Evolutionary conservation across 1,140 invertebrate species (phyloP), one percentile per base, ranked within the genome.

Genomic region (Bicyclus anynana): DNA sequence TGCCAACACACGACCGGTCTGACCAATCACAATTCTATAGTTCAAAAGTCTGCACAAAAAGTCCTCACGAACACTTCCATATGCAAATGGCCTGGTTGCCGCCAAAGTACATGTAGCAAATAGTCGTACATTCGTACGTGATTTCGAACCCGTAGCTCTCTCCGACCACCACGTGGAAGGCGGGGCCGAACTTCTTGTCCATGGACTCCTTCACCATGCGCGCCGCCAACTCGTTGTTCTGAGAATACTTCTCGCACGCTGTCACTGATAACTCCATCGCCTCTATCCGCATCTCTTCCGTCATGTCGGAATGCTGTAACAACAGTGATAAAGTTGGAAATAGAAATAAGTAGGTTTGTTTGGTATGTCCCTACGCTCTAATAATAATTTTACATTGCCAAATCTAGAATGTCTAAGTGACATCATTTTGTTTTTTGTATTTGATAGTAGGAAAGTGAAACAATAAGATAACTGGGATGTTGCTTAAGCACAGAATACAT

Each of bases 101-200:
- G 46, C 94, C 96, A 75, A 97, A 97, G 87, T 95, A 98, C 92
- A 98, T 94, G 77, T 97, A 97, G 38, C 98, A 89, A 56, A 98
- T 91, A 68, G 95, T 95, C 74, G 95, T 96, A 35, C 94, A 93
- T 90, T 98, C 96, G 84, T 97, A 96, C 0, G 95, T 96, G 51
- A 98, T 92, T 83, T 97, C 95, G 87, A 97, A 97, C n/a, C 96
- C 96, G 84, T 94, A 98, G 13, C 95, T 95, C 90, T 99, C 97
- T 7, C 97, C 97, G 5, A 98, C 94, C 0, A 98, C 93, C 0
- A 95, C 96, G 89, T 98, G 96, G 93, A 97, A 98, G 12, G 95
- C 93, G 0, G 95, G 93, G 16, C 97, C 97, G 86, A 96, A 98
- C 76, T 97, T 97, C 87, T 97, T 97, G 84, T 99, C 97, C 92